A percentile compares a stretch with the other conserved stretches of the same genome.
Conservation (phyloP, 1,140 invertebrate species). For the Temnothorax curvispinosus region DNA sequence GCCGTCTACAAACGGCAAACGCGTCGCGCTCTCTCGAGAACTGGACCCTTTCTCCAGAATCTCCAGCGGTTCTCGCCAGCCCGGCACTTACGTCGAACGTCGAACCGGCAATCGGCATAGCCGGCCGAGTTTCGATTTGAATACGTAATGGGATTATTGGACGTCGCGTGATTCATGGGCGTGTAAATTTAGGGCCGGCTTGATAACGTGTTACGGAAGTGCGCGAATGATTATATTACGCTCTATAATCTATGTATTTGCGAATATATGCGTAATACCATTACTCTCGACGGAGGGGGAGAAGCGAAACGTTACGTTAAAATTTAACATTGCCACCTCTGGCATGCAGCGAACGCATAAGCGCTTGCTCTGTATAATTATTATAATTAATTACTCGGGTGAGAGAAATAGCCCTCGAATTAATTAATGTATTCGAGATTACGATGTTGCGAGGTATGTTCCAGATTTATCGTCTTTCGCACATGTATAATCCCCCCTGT, state of each 20-base stretch:
- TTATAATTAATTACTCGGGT: constrained; percentile 7
- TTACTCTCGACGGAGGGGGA: background rate
- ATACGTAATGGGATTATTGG: constrained; percentile 37
- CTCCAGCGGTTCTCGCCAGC: background rate
- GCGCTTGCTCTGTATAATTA: too few relatives aligned
- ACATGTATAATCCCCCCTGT: background rate
- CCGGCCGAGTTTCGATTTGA: constrained; percentile 30
- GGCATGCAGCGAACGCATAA: background rate
- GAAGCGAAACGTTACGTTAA: background rate
- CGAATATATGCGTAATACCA: constrained; percentile 6
- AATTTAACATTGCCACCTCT: background rate
- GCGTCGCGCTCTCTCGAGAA: background rate
- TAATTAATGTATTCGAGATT: constrained; percentile 54
- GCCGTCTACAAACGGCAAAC: background rate
- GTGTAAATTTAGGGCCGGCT: constrained; percentile 30
- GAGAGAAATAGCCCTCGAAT: constrained; percentile 39
- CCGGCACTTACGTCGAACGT: constrained; percentile 6
- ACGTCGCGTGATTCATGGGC: constrained; percentile 5
- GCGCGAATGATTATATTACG: constrained; percentile 37
- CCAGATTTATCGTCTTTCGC: background rate
- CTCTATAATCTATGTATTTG: background rate
- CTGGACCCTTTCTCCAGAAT: too few relatives aligned
- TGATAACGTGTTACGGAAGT: constrained; percentile 8
- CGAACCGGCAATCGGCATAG: background rate
- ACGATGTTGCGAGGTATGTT: background rate